Evolutionary conservation across 2,797 vertebrate species (phyloP), one percentile per base, ranked within the genome.

Genomic region (Acrossocheilus wenchowensis): DNA sequence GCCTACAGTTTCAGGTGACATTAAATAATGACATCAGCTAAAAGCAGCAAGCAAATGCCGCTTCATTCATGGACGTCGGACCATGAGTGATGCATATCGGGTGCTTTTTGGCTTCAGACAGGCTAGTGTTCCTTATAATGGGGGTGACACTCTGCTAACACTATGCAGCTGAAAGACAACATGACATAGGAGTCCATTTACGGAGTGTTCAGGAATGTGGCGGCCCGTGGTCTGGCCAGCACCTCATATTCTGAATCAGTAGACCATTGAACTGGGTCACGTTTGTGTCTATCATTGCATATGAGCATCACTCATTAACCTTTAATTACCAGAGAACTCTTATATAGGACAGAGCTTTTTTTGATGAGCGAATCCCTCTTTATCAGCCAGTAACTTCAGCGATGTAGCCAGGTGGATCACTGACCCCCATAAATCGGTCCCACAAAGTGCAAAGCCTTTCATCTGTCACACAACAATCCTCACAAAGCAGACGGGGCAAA

Each of bases 81-180:
- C 57, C 73, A 60, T 21, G 75, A 83, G 83, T 85, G 84, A 87
- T 69, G 36, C 64, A 60, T 84, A 80, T 89, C 85, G 45, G 39
- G 78, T 60, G 88, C 62, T 54, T 77, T 81, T 83, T 81, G 91
- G 92, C 88, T 91, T 93, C 92, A 94, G 93, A 92, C 92, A 90
- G 90, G 90, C 92, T 92, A 92, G 94, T 91, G 91, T 93, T 89
- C 83, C 81, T 64, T 86, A 92, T 86, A 93, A 93, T 90, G 90
- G 54, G 91, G 92, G 87, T 93, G 93, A 91, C 14, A 93, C 92
- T 90, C 92, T 89, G 92, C 94, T 92, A 93, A 91, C 11, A 93
- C 92, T 88, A 90, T 93, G 93, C 95, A 95, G 94, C 94, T 95
- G 93, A 94, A 93, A 93, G 93, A 91, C 93, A 91, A 93, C 93